phyloP scores from a whole-genome alignment of 2,888 invertebrate species.

The Bellardia bayeri region DNA sequence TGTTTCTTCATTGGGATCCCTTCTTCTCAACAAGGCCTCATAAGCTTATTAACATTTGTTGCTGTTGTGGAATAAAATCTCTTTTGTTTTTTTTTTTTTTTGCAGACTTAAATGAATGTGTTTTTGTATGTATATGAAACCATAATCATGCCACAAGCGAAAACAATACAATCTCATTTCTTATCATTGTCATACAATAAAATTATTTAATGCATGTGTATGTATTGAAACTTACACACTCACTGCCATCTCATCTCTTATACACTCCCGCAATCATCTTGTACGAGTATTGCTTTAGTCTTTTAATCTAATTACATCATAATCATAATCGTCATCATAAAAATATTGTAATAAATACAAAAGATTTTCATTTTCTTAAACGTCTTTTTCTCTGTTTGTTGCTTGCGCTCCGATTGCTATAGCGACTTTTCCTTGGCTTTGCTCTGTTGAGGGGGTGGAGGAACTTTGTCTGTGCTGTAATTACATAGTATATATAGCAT shows the following conservation, averaged over 20 bases:
- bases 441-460: too few relatives aligned
- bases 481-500: constrained; percentile 1
- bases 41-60: constrained; percentile 12
- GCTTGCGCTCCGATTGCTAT: background rate
- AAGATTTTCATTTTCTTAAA: constrained; percentile 1
- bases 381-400: too few relatives aligned
- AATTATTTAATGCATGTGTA: background rate
- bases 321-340: constrained; percentile 78
- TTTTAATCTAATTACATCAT: constrained; percentile 83
- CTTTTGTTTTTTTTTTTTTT: background rate
- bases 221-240: background rate
- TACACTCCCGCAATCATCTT: background rate
- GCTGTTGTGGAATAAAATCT: background rate
- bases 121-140: background rate
- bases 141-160: constrained; percentile 37
- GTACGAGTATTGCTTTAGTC: constrained; percentile 32
- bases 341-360: constrained; percentile 49
- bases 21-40: background rate
- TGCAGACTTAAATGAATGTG: background rate
- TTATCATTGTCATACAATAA: constrained; percentile 28
- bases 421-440: background rate
- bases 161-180: constrained; percentile 40
- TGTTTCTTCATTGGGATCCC: background rate
- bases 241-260: background rate
- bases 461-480: background rate